A percentile compares a stretch with the other conserved stretches of the same genome.
Evolutionary conservation across 2,888 invertebrate genomes (phyloP).

Genomic region (Agonum fuliginosum): DNA sequence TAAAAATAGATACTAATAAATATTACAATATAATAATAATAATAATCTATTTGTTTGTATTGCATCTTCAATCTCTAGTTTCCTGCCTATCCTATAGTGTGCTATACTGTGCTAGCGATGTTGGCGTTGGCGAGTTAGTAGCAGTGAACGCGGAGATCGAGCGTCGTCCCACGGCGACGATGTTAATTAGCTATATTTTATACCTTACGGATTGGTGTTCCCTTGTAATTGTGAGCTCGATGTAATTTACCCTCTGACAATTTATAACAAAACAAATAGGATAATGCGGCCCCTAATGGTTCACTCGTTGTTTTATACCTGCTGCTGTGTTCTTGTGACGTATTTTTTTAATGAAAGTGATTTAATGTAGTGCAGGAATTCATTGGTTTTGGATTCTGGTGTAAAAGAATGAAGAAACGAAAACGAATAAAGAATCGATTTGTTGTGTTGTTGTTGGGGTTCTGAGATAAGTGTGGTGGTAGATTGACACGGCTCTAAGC

Average conservation of each 20-base stretch:
- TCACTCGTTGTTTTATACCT: constrained; percentile 39
- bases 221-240: constrained; percentile 65
- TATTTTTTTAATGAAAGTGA: background rate
- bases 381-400: no score
- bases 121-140: no score
- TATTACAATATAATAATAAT: no score
- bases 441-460: constrained; percentile 20
- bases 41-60: background rate
- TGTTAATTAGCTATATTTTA: constrained; percentile 73
- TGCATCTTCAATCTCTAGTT: background rate
- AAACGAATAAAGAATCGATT: background rate
- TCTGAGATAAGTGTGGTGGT: constrained; percentile 28
- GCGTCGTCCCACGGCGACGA: constrained; percentile 60
- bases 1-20: no score
- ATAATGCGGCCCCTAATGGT: constrained; percentile 54
- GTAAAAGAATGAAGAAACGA: background rate
- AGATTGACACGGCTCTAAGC: constrained; percentile 62
- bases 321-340: background rate
- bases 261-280: constrained; percentile 64
- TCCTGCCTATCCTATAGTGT: background rate
- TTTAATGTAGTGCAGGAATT: no score
- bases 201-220: constrained; percentile 65
- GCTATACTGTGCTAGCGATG: background rate
- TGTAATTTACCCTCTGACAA: constrained; percentile 66
- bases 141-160: constrained; percentile 8